Evolutionary conservation across 2,797 vertebrate genomes (phyloP), one percentile per base, ranked within the genome.

Genomic region (Chaenodraco wilsoni): DNA sequence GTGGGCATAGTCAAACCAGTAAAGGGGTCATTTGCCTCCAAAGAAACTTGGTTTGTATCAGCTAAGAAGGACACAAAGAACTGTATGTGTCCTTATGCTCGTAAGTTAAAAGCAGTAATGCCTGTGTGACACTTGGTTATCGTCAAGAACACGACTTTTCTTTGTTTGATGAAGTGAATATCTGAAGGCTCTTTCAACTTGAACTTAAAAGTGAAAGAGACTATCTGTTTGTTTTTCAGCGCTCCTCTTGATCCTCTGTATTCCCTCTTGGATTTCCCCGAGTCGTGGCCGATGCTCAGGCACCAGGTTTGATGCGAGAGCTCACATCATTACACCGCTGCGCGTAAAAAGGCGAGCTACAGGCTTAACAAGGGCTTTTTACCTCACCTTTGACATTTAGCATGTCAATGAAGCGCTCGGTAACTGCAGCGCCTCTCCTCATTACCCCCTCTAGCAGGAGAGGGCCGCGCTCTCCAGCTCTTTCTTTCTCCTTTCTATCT

Each of bases 321-420:
- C 72, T 84, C 80, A 76, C 82, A 82, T 83, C 84, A 78, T 88
- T 88, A 88, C 58, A 65, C 74, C 43, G 3, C 73, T 45, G 80
- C 14, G 15, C 82, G 83, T 82, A 68, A 87, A 86, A 83, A 76
- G 67, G 67, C 59, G 44, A 83, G 81, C 79, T 65, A 58, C 48
- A 3, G 69, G 81, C 84, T 88, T 86, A 88, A 88, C 84, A 83
- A 86, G 85, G 85, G 84, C 81, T 88, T 89, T 87, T 84, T 72
- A 72, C 81, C 79, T 92, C 84, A 91, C 87, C 91, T 90, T 85
- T 90, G 88, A 90, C 89, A 88, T 87, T 88, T 81, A 84, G 78
- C 85, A 83, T 87, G 87, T 88, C 84, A 87, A 72, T 78, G 84
- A 88, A 83, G 45, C 37, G 50, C 87, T 89, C 87, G 70, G 88